Evolutionary conservation across 2,888 invertebrate species (phyloP), one percentile per base, ranked within the genome.

Genomic region (Chironomus riparius): DNA sequence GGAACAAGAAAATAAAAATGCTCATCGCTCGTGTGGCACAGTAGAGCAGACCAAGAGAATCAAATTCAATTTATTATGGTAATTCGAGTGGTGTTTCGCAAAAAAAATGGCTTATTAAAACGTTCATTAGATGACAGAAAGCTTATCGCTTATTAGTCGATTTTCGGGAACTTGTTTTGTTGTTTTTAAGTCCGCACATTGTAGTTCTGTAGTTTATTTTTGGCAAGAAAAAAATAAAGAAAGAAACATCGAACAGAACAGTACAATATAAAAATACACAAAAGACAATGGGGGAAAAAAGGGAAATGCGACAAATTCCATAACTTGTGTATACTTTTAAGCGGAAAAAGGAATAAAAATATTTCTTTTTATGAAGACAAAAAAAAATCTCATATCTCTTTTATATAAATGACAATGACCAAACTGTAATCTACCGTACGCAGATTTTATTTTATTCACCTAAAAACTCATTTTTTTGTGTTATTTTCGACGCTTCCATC

Each of bases 51-150:
- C 18, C 13, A 18, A 56, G 18, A 56, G 56, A 56, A 56, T 56
- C 56, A 18, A 28, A 28, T 68, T 68, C 68, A 68, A 68, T 68
- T 68, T 68, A 68, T 68, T 68, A 68, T 68, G 68, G 24, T 28
- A 68, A 68, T 68, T 68, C 18, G 38, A 28, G 24, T 15, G 68
- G 10, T 18, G 24, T 22, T 68, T 18, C 28, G 22, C 28, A 10
- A 1, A 68, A 68, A 68, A 28, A 68, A 38, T 68, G 21, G 21
- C 62, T 62, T 62, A 62, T 62, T 62, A 62, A 62, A 62, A 62
- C 18, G 62, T 21, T 62, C 68, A 68, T 68, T 68, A 68, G 68
- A 68, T 68, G 68, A 68, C 68, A 68, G 28, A 47, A 28, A 68
- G 28, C 28, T 68, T 68, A 68, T 15, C 68, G n/a, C 28, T 22